phyloP scores from a whole-genome alignment of 2,797 vertebrate genomes.

The Myripristis jacobus region DNA sequence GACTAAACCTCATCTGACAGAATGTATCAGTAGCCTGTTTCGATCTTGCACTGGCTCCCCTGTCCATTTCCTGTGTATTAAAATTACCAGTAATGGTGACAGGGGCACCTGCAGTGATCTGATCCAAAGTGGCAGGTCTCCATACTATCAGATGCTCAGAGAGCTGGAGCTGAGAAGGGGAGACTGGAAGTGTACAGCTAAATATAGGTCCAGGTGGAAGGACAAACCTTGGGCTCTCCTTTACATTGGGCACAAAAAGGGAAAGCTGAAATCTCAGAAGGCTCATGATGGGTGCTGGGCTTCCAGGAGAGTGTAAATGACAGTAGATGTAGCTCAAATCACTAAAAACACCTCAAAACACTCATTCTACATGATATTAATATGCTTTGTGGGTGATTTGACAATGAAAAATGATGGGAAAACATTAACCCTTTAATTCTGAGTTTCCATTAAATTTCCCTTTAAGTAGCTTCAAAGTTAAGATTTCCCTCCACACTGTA shows the following conservation, averaged over 20 bases:
- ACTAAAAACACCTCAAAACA: background rate
- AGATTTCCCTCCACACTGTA: no score
- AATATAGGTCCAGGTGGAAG: constrained; percentile 65
- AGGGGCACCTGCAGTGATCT: constrained; percentile 59
- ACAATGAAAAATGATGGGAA: background rate
- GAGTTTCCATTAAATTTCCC: no score
- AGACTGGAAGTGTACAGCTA: constrained; percentile 45
- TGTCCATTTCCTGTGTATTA: constrained; percentile 75
- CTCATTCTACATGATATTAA: no score
- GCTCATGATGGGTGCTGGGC: constrained; percentile 4
- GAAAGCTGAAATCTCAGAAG: constrained; percentile 9
- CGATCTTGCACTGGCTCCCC: constrained; percentile 69
- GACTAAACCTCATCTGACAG: constrained; percentile 24
- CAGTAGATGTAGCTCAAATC: background rate
- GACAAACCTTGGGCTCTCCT: constrained; percentile 53
- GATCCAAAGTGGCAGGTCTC: constrained; percentile 71
- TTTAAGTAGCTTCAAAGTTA: no score
- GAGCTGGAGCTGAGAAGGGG: constrained; percentile 48
- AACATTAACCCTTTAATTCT: no score
- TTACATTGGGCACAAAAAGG: constrained; percentile 3
- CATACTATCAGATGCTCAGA: constrained; percentile 60
- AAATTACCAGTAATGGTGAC: constrained; percentile 70
- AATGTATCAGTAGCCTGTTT: constrained; percentile 44
- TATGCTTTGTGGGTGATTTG: background rate
- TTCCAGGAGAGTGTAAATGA: background rate